Evolutionary conservation across 1,140 invertebrate species (phyloP).

Genomic region (Platyscapa corneri): DNA sequence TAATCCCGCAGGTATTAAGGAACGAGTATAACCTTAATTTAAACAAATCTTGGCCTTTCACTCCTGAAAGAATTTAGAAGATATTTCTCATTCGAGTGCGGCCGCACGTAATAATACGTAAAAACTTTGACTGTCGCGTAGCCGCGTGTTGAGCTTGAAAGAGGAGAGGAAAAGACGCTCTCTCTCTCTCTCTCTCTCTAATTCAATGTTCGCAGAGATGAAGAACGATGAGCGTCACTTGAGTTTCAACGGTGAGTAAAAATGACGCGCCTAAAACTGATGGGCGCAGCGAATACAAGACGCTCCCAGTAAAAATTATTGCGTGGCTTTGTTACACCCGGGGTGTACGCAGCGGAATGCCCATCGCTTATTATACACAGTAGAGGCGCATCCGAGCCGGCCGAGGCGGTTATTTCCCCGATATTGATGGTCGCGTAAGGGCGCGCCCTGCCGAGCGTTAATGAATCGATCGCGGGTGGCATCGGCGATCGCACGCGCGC

Average conservation of each 20-base stretch:
- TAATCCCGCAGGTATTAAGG: too few relatives aligned
- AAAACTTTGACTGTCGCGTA: too few relatives aligned
- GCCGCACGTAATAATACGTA: too few relatives aligned
- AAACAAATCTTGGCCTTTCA: too few relatives aligned
- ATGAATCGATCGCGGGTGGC: slow-evolving; percentile 69
- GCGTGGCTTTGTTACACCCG: slow-evolving; percentile 8
- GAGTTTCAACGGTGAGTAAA: neutral
- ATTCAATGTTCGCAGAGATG: neutral
- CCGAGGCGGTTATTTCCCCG: slow-evolving; percentile 53
- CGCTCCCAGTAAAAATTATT: neutral
- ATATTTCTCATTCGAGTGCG: too few relatives aligned
- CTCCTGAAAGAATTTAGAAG: too few relatives aligned
- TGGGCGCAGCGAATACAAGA: neutral
- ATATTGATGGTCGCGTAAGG: slow-evolving; percentile 65
- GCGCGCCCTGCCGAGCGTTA: slow-evolving; percentile 64
- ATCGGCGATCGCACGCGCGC: slow-evolving; percentile 35
- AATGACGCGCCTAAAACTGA: neutral
- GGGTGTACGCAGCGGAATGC: slow-evolving; percentile 4
- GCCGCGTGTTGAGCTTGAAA: too few relatives aligned
- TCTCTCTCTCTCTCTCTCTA: too few relatives aligned
- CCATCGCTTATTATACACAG: slow-evolving; percentile 15
- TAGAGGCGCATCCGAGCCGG: neutral
- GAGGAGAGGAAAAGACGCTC: too few relatives aligned
- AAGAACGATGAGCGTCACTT: neutral
- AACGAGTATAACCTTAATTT: too few relatives aligned